Evolutionary conservation across 2,888 invertebrate species (phyloP), one percentile per base, ranked within the genome.

Genomic region (Philopedon plagiatum): DNA sequence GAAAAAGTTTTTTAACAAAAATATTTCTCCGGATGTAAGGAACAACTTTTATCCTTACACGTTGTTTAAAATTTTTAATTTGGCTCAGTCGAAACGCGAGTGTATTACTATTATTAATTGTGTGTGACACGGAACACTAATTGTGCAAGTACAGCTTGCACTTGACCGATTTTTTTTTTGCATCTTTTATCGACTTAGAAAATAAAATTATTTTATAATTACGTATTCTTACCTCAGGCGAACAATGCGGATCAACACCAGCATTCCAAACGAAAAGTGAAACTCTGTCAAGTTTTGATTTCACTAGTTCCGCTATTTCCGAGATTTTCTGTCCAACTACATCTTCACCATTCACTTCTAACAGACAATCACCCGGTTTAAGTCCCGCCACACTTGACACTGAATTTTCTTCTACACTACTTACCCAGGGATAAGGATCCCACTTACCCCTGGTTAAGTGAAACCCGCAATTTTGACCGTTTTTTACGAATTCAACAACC

Each of bases 361-460:
- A 85, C 75, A 94, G 81, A 80, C 93, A 93, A 82, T 93, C 93
- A 0, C 93, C 93, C 19, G 90, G 86, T 81, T 87, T 90, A 49
- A 93, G 82, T 0, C 93, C 93, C 0, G 91, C 90, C 0, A 81
- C 71, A 65, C 90, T 89, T 0, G 93, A 93, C 65, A 91, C 86
- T 1, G 91, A 90, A 5, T 86, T 88, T 0, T 83, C 80, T 18
- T 90, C 91, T 19, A 93, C 91, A 63, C 89, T 90, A 67, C 89
- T 90, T 75, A 93, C 91, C 93, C 94, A 94, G 19, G 94, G 93
- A 85, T 94, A 94, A 0, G 93, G 93, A 84, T 94, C 94, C 93
- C 93, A 94, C 71, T 93, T 89, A 5, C 91, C 92, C 77, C 93
- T 88, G 0, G 92, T 92, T 39, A 94, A 86, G 73, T 93, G 88